phyloP scores from a whole-genome alignment of 2,113 vertebrate species.

The Mirounga angustirostris region DNA sequence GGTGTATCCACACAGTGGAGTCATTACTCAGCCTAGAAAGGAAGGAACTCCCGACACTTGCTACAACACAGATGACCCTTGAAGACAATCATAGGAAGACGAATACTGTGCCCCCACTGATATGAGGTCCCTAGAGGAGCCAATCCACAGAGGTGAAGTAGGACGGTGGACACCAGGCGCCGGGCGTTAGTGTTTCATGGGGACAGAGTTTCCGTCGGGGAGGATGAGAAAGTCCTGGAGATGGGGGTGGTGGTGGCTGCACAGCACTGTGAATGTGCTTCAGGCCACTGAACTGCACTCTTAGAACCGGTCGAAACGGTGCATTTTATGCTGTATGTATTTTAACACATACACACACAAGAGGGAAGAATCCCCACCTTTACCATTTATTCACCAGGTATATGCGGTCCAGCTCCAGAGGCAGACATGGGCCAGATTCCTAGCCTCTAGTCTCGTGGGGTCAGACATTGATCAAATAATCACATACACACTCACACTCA shows the following conservation, averaged over 20 bases:
- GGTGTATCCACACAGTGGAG: fast-evolving
- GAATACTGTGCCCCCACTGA: neutral
- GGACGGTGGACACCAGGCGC: neutral
- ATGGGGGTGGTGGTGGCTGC: neutral
- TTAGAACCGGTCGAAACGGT: neutral
- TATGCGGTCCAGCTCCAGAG: neutral
- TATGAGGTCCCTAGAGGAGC: neutral
- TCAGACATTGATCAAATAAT: neutral
- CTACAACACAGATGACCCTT: fast-evolving
- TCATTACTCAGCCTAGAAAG: neutral
- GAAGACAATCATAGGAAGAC: too few relatives aligned
- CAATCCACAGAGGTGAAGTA: neutral
- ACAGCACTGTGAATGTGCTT: neutral
- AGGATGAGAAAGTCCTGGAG: neutral
- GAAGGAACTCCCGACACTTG: neutral
- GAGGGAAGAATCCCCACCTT: neutral
- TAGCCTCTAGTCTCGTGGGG: neutral
- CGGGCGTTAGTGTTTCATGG: neutral
- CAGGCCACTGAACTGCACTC: neutral
- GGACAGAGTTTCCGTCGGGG: neutral
- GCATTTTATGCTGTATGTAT: neutral
- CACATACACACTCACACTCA: neutral
- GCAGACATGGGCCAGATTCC: neutral
- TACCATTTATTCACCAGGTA: too few relatives aligned
- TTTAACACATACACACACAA: neutral